These are phyloP conservation scores for Sesia bembeciformis DNA, from an alignment of 2,888 invertebrate genomes.

Conservation along the genomic window DNA sequence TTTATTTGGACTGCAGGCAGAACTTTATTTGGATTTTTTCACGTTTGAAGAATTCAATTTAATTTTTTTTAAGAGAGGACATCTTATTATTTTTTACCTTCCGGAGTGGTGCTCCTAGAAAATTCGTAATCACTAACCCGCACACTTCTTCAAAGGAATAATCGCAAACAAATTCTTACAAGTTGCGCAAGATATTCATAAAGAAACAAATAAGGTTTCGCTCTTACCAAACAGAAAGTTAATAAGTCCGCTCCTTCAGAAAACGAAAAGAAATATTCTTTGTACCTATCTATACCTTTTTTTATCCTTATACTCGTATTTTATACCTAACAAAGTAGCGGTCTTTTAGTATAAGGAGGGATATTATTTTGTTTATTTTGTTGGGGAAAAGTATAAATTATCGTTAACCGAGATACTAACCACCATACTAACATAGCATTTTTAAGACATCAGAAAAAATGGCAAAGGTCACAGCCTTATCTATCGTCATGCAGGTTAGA, in stretches of 20 bases:
- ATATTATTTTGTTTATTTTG: too few relatives aligned
- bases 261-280: conserved; percentile 1
- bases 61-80: too few relatives aligned
- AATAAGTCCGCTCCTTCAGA: conserved; percentile 1
- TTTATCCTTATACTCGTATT: neutral
- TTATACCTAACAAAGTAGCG: neutral
- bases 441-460: neutral
- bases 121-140: neutral
- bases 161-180: neutral
- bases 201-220: conserved; percentile 1
- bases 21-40: too few relatives aligned
- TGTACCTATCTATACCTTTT: neutral
- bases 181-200: neutral
- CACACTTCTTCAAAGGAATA: neutral
- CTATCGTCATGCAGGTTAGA: conserved; percentile 1
- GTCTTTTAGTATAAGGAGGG: too few relatives aligned
- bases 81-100: too few relatives aligned
- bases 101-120: too few relatives aligned
- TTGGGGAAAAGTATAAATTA: too few relatives aligned
- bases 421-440: too few relatives aligned
- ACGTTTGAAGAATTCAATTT: too few relatives aligned
- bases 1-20: too few relatives aligned
- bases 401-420: too few relatives aligned
- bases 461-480: neutral
- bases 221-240: conserved; percentile 4